Evolutionary conservation across 1,140 invertebrate genomes (phyloP).

Genomic region (Caenorhabditis brenneri): DNA sequence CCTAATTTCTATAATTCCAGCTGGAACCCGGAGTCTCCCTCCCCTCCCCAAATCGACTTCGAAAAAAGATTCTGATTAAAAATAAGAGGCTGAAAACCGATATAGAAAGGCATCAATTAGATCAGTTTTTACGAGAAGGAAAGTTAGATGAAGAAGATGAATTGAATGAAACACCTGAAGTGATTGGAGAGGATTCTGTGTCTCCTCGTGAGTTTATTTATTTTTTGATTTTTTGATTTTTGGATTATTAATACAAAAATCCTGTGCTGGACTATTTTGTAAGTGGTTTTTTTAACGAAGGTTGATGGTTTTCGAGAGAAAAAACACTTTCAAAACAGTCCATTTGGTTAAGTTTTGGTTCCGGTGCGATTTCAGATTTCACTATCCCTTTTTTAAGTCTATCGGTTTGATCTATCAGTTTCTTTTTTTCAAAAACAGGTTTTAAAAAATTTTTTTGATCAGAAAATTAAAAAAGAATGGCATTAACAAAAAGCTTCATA

Average conservation of each 20-base stretch:
- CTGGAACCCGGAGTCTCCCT: constrained; percentile 84
- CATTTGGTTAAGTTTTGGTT: background rate
- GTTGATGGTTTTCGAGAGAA: background rate
- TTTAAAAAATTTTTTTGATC: background rate
- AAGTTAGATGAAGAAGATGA: constrained; percentile 72
- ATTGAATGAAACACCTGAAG: constrained; percentile 72
- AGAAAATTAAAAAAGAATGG: too few species aligned
- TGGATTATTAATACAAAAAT: background rate
- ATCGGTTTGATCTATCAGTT: background rate
- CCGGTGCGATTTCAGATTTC: constrained; percentile 20
- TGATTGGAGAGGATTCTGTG: constrained; percentile 71
- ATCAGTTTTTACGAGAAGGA: constrained; percentile 68
- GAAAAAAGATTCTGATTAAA: constrained; percentile 96
- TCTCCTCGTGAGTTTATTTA: constrained; percentile 63
- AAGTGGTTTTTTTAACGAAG: too few species aligned
- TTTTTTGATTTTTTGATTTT: too few species aligned
- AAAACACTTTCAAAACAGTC: too few species aligned
- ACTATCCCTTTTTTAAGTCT: background rate
- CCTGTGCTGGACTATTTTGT: too few species aligned
- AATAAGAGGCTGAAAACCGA: constrained; percentile 96
- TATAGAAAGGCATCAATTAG: constrained; percentile 82
- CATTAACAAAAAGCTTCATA: too few species aligned
- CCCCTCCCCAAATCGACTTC: constrained; percentile 86
- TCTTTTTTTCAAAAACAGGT: background rate
- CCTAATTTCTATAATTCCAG: too few species aligned